These are phyloP conservation scores for Batillaria attramentaria DNA, from an alignment of 1,140 invertebrate genomes.

Conservation along the genomic window DNA sequence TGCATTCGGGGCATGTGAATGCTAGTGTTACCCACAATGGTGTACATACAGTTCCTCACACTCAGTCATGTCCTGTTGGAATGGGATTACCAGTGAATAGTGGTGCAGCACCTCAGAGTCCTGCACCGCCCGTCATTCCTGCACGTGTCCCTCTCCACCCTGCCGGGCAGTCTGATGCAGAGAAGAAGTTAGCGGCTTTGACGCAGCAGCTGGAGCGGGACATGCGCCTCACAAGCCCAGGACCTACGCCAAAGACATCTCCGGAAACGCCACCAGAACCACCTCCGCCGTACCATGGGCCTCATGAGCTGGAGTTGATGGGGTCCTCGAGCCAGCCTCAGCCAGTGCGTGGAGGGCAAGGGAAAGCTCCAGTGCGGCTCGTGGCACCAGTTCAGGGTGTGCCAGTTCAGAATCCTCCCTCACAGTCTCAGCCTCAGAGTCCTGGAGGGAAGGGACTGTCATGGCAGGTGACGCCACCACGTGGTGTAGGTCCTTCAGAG, in stretches of 20 bases:
- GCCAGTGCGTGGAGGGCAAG: constrained; percentile 41
- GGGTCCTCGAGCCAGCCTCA: constrained; percentile 49
- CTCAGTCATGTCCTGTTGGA: constrained; percentile 2
- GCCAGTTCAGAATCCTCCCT: constrained; percentile 28
- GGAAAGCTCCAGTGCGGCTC: constrained; percentile 35
- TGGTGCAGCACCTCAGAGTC: constrained; percentile 6
- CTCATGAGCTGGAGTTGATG: constrained; percentile 55
- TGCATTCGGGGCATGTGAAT: constrained; percentile 78
- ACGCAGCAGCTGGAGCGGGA: constrained; percentile 71
- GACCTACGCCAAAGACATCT: constrained; percentile 41
- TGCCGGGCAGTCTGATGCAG: constrained; percentile 78
- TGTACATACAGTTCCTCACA: constrained; percentile 14
- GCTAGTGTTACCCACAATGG: constrained; percentile 77
- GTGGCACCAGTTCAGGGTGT: constrained; percentile 49
- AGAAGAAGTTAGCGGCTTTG: constrained; percentile 70
- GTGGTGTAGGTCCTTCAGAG: constrained; percentile 67
- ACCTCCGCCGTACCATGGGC: constrained; percentile 70
- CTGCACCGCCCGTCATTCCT: constrained; percentile 59
- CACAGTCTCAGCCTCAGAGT: constrained; percentile 26
- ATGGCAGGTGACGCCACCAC: constrained; percentile 86
- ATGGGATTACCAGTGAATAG: constrained; percentile 13
- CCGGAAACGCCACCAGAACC: constrained; percentile 53
- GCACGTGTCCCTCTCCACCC: constrained; percentile 80
- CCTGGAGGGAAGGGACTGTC: constrained; percentile 78
- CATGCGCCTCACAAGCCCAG: constrained; percentile 53